Evolutionary conservation across 2,113 vertebrate genomes (phyloP).

Genomic region (Vidua macroura): DNA sequence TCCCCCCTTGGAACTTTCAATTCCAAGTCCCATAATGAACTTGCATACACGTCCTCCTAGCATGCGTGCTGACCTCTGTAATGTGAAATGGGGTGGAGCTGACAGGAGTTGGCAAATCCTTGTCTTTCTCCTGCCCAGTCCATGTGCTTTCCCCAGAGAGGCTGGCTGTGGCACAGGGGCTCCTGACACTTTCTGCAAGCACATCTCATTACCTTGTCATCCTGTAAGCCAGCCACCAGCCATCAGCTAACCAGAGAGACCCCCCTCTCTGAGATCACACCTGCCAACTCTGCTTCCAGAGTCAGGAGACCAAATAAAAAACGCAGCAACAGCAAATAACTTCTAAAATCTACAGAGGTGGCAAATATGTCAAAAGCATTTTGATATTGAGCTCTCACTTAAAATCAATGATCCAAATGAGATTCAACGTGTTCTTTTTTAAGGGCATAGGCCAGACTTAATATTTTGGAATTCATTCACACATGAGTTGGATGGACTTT

Average conservation of each 20-base stretch:
- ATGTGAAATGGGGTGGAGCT: neutral
- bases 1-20: neutral
- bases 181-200: neutral
- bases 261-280: neutral
- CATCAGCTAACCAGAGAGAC: neutral
- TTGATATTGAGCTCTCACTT: neutral
- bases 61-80: neutral
- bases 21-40: neutral
- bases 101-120: neutral
- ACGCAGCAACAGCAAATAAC: neutral
- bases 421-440: neutral
- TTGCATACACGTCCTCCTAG: neutral
- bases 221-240: neutral
- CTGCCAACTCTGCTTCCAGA: neutral
- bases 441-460: constrained; percentile 1
- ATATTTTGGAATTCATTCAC: neutral
- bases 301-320: neutral
- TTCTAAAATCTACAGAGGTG: neutral
- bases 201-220: neutral
- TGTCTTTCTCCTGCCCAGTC: neutral
- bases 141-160: neutral
- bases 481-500: neutral
- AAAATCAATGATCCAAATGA: constrained; percentile 24
- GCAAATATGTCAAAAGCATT: constrained; percentile 18
- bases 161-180: neutral